Evolutionary conservation across 1,140 invertebrate species (phyloP), one percentile per base, ranked within the genome.

Genomic region (Heliothis subflexa): DNA sequence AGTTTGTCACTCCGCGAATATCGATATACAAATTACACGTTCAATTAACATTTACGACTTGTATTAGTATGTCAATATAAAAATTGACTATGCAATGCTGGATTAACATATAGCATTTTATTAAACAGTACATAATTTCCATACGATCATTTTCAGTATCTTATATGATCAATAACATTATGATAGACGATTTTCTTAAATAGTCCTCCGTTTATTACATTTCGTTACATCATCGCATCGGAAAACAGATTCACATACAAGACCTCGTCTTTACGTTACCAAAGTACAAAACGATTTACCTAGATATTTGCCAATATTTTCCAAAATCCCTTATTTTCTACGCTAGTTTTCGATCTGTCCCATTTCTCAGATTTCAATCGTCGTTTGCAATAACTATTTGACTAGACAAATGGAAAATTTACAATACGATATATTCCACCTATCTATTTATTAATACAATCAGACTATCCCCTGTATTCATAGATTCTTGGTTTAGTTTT

Each of bases 401-500:
- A 64, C 21, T 18, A 3, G 12, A 45, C 13, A 18, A 64, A 12
- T 59, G 55, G 62, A 66, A 66, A 16, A 49, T 25, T 14, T 25
- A 18, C 28, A 28, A 59, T 28, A 59, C 55, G 55, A 59, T 21
- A 21, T 11, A 64, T 45, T 64, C 62, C 40, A 21, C 62, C 62
- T 66, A 47, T 11, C 40, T 66, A 66, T 16, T 64, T 16, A 66
- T 12, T 40, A 66, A 47, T 47, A 66, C 62, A 66, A 64, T 47
- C 62, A 66, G 62, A 66, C 62, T 66, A 66, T 16, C 62, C 62
- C 62, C 62, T 66, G 62, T 66, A 66, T 66, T 47, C 61, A 64
- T 40, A 40, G 33, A 40, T 64, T 66, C 62, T 66, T 66, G 62
- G 40, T 66, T 66, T 66, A 47, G 62, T 66, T 47, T 40, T 66